These are phyloP conservation scores for Axea sp. DNA, from an alignment of 2,888 invertebrate species.

Conservation along the genomic window DNA sequence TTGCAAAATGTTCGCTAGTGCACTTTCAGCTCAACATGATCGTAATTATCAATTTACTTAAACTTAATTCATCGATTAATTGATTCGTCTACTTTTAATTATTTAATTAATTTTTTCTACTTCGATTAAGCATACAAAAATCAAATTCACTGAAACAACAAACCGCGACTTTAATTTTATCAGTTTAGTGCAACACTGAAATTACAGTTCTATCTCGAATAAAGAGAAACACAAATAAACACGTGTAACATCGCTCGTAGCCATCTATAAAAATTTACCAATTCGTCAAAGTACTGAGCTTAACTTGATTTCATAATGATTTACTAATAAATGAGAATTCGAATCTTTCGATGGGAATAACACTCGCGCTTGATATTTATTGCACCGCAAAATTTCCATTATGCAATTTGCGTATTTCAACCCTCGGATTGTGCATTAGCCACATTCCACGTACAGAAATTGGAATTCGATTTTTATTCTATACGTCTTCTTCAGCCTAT, in stretches of 20 bases:
- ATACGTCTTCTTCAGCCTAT: slow-evolving; percentile 46
- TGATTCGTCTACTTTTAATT: too few species aligned
- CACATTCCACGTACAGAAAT: slow-evolving; percentile 47
- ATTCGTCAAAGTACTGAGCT: slow-evolving; percentile 33
- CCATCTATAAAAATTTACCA: not conserved
- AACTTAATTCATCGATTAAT: too few species aligned
- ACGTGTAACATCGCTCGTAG: too few species aligned
- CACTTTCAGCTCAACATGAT: slow-evolving; percentile 6
- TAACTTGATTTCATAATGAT: slow-evolving; percentile 44
- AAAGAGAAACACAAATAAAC: too few species aligned
- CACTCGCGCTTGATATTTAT: slow-evolving; percentile 32
- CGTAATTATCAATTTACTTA: too few species aligned
- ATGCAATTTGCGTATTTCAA: slow-evolving; percentile 47
- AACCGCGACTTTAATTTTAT: not conserved
- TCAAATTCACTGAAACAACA: too few species aligned
- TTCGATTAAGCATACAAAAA: slow-evolving; percentile 2
- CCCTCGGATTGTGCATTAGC: slow-evolving; percentile 46
- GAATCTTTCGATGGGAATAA: slow-evolving; percentile 8
- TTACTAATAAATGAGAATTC: slow-evolving; percentile 8
- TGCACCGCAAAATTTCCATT: slow-evolving; percentile 44
- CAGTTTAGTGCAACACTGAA: too few species aligned
- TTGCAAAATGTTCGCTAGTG: slow-evolving; percentile 3
- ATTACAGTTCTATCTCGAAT: too few species aligned
- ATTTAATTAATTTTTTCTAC: not conserved
- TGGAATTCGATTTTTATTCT: slow-evolving; percentile 57